phyloP scores from a whole-genome alignment of 1,140 invertebrate species.

The Anoplophora glabripennis region DNA sequence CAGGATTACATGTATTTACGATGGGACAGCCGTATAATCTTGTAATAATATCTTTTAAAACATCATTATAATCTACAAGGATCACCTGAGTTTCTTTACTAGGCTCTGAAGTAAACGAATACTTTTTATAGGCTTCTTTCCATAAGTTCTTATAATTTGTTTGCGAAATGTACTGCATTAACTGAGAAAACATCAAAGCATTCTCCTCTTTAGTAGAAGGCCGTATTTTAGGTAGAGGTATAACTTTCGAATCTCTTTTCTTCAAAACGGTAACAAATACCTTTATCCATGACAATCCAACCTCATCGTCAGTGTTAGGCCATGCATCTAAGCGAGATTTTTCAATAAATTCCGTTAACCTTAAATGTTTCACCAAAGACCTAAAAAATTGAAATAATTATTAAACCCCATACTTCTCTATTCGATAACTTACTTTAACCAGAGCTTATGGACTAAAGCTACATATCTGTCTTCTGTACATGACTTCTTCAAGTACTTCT shows the following conservation, averaged over 20 bases:
- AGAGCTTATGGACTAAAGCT: slow-evolving; percentile 63
- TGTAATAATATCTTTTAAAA: slow-evolving; percentile 66
- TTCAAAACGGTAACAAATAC: slow-evolving; percentile 60
- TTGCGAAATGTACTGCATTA: slow-evolving; percentile 75
- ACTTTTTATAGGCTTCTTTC: slow-evolving; percentile 80
- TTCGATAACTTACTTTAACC: slow-evolving; percentile 56
- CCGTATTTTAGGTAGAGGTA: slow-evolving; percentile 66
- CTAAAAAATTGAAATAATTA: slow-evolving; percentile 33
- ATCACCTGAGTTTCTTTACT: slow-evolving; percentile 45
- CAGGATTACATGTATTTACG: slow-evolving; percentile 55
- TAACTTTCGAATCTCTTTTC: slow-evolving; percentile 65
- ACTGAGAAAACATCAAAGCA: slow-evolving; percentile 70
- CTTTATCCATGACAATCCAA: slow-evolving; percentile 58
- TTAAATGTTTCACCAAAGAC: slow-evolving; percentile 54
- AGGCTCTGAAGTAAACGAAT: slow-evolving; percentile 51
- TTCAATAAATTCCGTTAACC: slow-evolving; percentile 48
- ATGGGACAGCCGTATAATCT: slow-evolving; percentile 73
- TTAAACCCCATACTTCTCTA: slow-evolving; percentile 7
- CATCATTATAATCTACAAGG: slow-evolving; percentile 56
- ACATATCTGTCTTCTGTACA: slow-evolving; percentile 55
- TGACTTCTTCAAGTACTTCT: slow-evolving; percentile 61
- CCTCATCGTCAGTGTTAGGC: slow-evolving; percentile 55
- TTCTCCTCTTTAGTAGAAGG: slow-evolving; percentile 53
- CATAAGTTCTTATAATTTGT: slow-evolving; percentile 80
- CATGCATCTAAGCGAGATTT: slow-evolving; percentile 48